These are phyloP conservation scores for Symphodus melops DNA, from an alignment of 2,113 vertebrate species.

Conservation along the genomic window DNA sequence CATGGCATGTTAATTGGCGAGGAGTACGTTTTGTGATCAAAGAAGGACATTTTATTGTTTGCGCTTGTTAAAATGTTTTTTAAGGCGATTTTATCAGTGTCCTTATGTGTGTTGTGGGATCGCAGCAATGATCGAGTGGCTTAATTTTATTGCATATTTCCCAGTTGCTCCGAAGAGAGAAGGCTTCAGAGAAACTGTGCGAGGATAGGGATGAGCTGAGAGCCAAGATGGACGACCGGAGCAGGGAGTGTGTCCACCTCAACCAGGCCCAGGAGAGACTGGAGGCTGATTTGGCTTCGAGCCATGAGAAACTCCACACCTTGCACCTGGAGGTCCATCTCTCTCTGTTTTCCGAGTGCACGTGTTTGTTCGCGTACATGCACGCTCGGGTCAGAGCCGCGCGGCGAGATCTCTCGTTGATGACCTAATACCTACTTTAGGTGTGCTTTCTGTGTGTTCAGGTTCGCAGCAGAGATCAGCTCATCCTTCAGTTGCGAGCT, in stretches of 20 bases:
- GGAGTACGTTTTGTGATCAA: constrained; percentile 1
- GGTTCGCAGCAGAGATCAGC: constrained; percentile 69
- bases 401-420: not conserved
- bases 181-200: constrained; percentile 64
- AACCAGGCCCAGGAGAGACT: constrained; percentile 69
- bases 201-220: constrained; percentile 66
- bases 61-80: not conserved
- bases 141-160: constrained; percentile 46
- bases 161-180: constrained; percentile 66
- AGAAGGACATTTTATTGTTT: not conserved
- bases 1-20: not conserved
- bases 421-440: not conserved
- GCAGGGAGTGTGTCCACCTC: constrained; percentile 63
- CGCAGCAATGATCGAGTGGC: not conserved
- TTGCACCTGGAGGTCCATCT: constrained; percentile 72
- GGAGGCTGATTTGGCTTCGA: constrained; percentile 72
- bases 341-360: constrained; percentile 10
- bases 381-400: not conserved
- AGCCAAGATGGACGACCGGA: constrained; percentile 69
- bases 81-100: not conserved
- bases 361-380: constrained; percentile 20
- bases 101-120: not conserved
- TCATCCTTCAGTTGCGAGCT: constrained; percentile 73
- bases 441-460: constrained; percentile 34
- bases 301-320: constrained; percentile 72